phyloP scores from a whole-genome alignment of 2,113 vertebrate genomes.

The Crotalus viridis region DNA sequence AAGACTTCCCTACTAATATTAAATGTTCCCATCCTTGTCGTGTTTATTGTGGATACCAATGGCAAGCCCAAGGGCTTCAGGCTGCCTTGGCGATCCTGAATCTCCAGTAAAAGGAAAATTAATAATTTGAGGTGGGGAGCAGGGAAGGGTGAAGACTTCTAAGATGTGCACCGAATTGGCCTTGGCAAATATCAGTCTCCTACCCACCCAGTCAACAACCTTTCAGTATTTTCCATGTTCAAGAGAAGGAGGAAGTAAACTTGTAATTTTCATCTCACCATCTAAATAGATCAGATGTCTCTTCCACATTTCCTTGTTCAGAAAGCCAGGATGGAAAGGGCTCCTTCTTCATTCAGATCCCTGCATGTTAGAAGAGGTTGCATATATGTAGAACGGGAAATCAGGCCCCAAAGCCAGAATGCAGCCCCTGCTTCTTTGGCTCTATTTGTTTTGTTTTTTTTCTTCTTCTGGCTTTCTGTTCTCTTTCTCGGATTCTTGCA shows the following conservation, averaged over 20 bases:
- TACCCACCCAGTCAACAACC: not conserved
- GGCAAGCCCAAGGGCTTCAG: not conserved
- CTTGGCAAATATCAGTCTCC: not conserved
- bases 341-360: too few relatives aligned
- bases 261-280: not conserved
- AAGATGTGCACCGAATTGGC: not conserved
- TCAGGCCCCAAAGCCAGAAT: not conserved
- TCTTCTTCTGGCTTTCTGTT: too few relatives aligned
- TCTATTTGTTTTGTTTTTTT: not conserved
- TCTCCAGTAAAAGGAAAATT: not conserved
- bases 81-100: not conserved
- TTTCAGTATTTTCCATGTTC: not conserved
- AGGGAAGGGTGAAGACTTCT: not conserved
- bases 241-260: not conserved
- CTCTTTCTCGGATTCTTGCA: not conserved
- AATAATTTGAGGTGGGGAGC: not conserved
- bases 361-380: not conserved
- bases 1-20: not conserved
- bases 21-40: not conserved
- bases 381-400: not conserved
- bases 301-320: not conserved
- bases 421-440: not conserved
- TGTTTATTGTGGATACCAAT: not conserved
- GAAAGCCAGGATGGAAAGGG: not conserved
- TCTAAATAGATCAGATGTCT: not conserved